Evolutionary conservation across 2,113 vertebrate species (phyloP), one percentile per base, ranked within the genome.

Genomic region (Oriolus oriolus): DNA sequence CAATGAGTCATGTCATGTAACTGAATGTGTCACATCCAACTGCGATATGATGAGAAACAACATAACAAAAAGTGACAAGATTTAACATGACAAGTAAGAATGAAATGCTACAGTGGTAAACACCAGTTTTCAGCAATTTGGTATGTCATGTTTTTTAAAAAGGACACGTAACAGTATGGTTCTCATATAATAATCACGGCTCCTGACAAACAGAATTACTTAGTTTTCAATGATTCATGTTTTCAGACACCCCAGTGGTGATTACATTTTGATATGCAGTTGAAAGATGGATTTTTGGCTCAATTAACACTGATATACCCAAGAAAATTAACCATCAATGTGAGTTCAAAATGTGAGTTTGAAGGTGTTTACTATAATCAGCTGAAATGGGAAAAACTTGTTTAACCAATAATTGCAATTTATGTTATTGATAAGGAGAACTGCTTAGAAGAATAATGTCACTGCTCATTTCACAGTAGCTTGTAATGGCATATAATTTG

Each of bases 241-340:
- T 75, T 97, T 81, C 83, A 92, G 96, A 92, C 79, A 92, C 71
- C 52, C 88, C 81, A 96, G 45, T 83, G 92, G 68, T 96, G 96
- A 97, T 97, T 97, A 94, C 94, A 87, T 96, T 98, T 97, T 96
- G 96, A 97, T 98, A 97, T 91, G 91, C 94, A 95, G 68, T 92
- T 95, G 96, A 97, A 98, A 98, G 91, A 96, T 94, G 64, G 85
- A 96, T 96, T 96, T 97, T 97, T 97, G 89, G 49, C 90, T 98
- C 97, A 97, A 96, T 98, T 98, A 98, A 97, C 93, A 96, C 93
- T 95, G 93, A 90, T 82, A 82, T 20, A 94, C 91, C 95, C 69
- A 95, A 78, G 94, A 98, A 98, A 98, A 98, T 97, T 95, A 98
- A 96, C 89, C 78, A 96, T 95, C 79, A 96, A 93, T 90, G 87